Conservation (phyloP, 1,140 invertebrate species). For the Drosophila guanche region DNA sequence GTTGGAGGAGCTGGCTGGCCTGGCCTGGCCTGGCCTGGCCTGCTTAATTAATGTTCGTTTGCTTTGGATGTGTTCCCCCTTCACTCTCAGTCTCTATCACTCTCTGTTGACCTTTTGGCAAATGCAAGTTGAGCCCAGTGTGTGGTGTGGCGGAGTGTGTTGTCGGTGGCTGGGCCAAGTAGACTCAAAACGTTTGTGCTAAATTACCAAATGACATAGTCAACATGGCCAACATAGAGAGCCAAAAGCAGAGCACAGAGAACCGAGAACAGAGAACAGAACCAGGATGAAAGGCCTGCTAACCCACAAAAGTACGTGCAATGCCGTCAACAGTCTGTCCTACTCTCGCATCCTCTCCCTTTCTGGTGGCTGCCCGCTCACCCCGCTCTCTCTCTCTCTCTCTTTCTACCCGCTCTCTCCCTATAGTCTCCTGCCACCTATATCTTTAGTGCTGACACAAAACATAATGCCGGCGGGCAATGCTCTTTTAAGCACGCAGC, state of each 20-base stretch:
- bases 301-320: constrained; percentile 78
- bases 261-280: constrained; percentile 21
- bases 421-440: constrained; percentile 2
- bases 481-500: constrained; percentile 79
- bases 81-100: constrained; percentile 20
- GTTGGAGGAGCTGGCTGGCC: constrained; percentile 14
- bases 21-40: constrained; percentile 16
- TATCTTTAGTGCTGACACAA: constrained; percentile 70
- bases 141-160: too few relatives aligned
- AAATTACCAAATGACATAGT: constrained; percentile 81
- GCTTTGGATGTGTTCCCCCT: constrained; percentile 46
- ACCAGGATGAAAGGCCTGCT: constrained; percentile 58
- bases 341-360: background rate
- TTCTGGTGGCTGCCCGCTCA: too few relatives aligned
- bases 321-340: constrained; percentile 50
- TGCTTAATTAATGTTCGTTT: constrained; percentile 77
- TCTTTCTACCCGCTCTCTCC: background rate
- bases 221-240: constrained; percentile 76
- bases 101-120: constrained; percentile 73
- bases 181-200: constrained; percentile 71
- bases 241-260: constrained; percentile 35
- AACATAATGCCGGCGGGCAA: constrained; percentile 80
- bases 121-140: constrained; percentile 63
- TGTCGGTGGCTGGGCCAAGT: constrained; percentile 32
- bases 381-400: too few relatives aligned